Evolutionary conservation across 2,113 vertebrate genomes (phyloP).

Genomic region (Micromys minutus): DNA sequence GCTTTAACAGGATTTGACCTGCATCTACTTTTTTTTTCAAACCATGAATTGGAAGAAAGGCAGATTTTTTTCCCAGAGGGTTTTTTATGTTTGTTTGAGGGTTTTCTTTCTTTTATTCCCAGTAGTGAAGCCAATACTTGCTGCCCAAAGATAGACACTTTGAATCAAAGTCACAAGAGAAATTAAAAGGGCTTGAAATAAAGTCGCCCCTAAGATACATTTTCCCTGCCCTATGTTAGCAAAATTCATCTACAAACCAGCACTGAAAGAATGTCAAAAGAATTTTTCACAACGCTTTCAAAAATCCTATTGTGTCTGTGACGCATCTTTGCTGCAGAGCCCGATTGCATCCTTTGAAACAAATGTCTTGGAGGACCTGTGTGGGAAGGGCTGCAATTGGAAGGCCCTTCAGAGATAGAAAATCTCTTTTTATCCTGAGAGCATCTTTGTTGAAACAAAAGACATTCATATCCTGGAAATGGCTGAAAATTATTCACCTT

Average conservation of each 20-base stretch:
- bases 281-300: slow-evolving; percentile 22
- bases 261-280: slow-evolving; percentile 63
- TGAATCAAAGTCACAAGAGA: slow-evolving; percentile 10
- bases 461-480: slow-evolving; percentile 52
- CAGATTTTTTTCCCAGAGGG: slow-evolving; percentile 21
- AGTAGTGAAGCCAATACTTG: background rate
- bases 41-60: slow-evolving; percentile 32
- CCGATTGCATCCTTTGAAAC: background rate
- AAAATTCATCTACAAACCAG: slow-evolving; percentile 57
- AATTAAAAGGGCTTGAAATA: slow-evolving; percentile 22
- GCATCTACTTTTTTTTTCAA: slow-evolving; percentile 40
- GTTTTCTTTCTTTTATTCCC: slow-evolving; percentile 40
- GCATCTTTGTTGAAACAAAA: slow-evolving; percentile 61
- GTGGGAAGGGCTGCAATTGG: background rate
- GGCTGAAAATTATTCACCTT: slow-evolving; percentile 41
- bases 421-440: slow-evolving; percentile 46
- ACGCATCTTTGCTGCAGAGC: slow-evolving; percentile 26
- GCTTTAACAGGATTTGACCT: slow-evolving; percentile 53
- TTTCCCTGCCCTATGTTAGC: slow-evolving; percentile 48
- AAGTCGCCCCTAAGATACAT: slow-evolving; percentile 43
- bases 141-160: slow-evolving; percentile 42
- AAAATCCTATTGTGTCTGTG: slow-evolving; percentile 14
- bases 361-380: background rate
- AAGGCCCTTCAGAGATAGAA: slow-evolving; percentile 37
- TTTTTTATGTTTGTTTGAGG: slow-evolving; percentile 41